phyloP scores from a whole-genome alignment of 2,113 vertebrate species.

The Plectropomus leopardus region DNA sequence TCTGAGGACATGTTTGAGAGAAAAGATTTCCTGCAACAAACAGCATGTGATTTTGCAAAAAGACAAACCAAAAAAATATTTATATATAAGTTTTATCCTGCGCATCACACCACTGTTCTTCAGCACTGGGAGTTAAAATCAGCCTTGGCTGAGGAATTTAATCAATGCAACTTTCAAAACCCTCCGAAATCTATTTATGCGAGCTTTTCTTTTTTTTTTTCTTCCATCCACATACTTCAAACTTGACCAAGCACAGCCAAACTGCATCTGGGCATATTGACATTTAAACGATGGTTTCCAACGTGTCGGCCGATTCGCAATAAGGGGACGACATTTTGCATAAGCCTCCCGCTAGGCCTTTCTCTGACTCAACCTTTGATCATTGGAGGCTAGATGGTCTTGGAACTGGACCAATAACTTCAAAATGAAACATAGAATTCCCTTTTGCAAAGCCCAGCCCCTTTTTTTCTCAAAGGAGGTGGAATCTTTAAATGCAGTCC shows the following conservation, averaged over 20 bases:
- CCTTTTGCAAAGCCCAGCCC: slow-evolving; percentile 65
- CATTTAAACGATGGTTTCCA: slow-evolving; percentile 79
- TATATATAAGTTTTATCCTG: background rate
- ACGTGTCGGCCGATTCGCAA: slow-evolving; percentile 68
- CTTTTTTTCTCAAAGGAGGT: slow-evolving; percentile 69
- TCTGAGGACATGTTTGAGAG: background rate
- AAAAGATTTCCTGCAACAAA: background rate
- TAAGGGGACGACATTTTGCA: slow-evolving; percentile 81
- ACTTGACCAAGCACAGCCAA: slow-evolving; percentile 77
- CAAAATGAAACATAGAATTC: slow-evolving; percentile 85
- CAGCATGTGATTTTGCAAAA: slow-evolving; percentile 2
- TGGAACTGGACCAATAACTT: slow-evolving; percentile 86
- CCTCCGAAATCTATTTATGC: slow-evolving; percentile 54
- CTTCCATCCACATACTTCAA: slow-evolving; percentile 74
- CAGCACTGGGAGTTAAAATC: slow-evolving; percentile 29
- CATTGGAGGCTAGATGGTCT: slow-evolving; percentile 82
- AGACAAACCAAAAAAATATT: too few relatives aligned
- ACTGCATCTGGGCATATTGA: slow-evolving; percentile 72
- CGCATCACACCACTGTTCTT: slow-evolving; percentile 8
- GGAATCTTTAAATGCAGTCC: slow-evolving; percentile 75
- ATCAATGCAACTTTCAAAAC: slow-evolving; percentile 67
- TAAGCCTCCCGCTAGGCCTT: slow-evolving; percentile 82
- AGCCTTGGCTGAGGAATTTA: slow-evolving; percentile 52
- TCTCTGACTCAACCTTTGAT: slow-evolving; percentile 86
- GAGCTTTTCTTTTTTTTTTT: slow-evolving; percentile 48